Evolutionary conservation across 1,140 invertebrate genomes (phyloP), one percentile per base, ranked within the genome.

Genomic region (Papilio machaon): DNA sequence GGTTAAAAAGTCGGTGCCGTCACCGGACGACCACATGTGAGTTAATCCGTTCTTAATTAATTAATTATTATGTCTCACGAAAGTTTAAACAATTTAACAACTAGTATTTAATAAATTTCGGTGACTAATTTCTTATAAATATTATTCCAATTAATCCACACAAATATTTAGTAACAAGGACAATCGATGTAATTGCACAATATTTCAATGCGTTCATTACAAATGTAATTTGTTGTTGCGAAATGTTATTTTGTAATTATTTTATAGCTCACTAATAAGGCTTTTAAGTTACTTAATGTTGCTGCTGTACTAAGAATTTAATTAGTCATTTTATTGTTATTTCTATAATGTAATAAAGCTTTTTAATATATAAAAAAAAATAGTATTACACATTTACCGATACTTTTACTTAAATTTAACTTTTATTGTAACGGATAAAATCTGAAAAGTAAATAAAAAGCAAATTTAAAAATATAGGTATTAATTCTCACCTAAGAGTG

Each of bases 241-340:
- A 74, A 84, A 84, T 84, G 70, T 81, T 47, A 76, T 73, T 13
- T 38, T 78, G 79, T 80, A 80, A 84, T 80, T 81, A 77, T 77
- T 83, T 47, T 70, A 52, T 54, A 75, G 38, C n/a, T 46, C 60
- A 74, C 46, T 82, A 80, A 87, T 82, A 87, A 86, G 83, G 70
- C 77, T 70, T 70, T 70, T 35, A 35, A 64, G 23, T 30, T 30
- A 64, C 60, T 13, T 10, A 64, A 64, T 30, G 11, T 64, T 60
- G 23, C 23, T 15, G 23, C 10, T 30, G 19, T 64, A 35, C 23
- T 11, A 19, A 19, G n/a, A 58, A 30, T 15, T 23, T 64, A 64
- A 64, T 64, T 30, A 64, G 60, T 11, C 3, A 0, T 64, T 64
- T 64, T 64, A 64, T 30, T 60, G 58, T 23, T 64, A 9, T 5